A percentile compares a stretch with the other conserved stretches of the same genome.
phyloP scores from a whole-genome alignment of 2,888 invertebrate genomes.

The Zaprionus obscuricornis region DNA sequence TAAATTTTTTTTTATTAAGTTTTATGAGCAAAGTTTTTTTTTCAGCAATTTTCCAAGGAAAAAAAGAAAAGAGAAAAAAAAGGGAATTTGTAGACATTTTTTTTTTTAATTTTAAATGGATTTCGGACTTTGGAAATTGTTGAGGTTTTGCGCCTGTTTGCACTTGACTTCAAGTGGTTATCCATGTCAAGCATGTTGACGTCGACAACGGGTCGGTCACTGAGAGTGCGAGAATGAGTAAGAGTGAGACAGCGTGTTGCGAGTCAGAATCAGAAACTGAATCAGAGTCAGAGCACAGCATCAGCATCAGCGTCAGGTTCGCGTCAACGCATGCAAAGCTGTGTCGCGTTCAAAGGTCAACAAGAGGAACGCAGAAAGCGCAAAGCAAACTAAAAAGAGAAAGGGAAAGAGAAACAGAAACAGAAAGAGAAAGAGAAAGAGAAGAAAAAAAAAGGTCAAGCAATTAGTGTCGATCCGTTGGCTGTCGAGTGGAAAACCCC shows the following conservation, averaged over 20 bases:
- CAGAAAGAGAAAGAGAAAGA: background rate
- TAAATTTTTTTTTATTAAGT: too few species aligned
- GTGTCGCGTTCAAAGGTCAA: constrained; percentile 65
- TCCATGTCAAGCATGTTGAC: constrained; percentile 68
- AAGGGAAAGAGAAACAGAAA: background rate
- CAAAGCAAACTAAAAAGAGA: background rate
- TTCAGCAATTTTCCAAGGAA: too few species aligned
- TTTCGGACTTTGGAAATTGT: constrained; percentile 27
- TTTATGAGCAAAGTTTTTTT: too few species aligned
- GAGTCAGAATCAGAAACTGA: too few species aligned
- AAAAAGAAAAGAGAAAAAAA: too few species aligned
- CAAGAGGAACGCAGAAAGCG: constrained; percentile 24
- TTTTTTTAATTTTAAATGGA: constrained; percentile 22
- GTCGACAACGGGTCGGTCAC: constrained; percentile 38
- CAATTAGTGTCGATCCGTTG: constrained; percentile 70
- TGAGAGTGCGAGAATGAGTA: too few species aligned
- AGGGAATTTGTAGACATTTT: too few species aligned
- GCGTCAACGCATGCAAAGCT: constrained; percentile 58
- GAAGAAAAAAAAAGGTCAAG: constrained; percentile 62
- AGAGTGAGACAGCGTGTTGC: too few species aligned
- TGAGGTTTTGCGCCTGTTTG: constrained; percentile 45
- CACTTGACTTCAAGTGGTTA: constrained; percentile 71
- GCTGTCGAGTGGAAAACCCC: constrained; percentile 39
- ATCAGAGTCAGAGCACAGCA: background rate
- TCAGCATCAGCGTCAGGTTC: constrained; percentile 19